phyloP scores from a whole-genome alignment of 1,140 invertebrate species.

The Rhopalosiphum maidis region DNA sequence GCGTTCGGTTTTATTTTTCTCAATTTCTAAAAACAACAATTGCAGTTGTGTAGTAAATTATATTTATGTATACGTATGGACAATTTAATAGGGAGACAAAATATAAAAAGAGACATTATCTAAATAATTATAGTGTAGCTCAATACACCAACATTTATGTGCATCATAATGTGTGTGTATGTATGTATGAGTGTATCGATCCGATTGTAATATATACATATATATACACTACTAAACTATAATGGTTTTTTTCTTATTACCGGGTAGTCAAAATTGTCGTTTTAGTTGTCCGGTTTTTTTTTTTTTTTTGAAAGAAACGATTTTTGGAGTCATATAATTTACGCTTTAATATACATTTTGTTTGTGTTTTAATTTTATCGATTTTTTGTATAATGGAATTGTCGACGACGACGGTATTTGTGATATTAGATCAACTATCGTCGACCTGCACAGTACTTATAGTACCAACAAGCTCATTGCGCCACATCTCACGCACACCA shows the following conservation, averaged over 20 bases:
- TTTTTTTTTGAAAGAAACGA: background rate
- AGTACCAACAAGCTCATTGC: background rate
- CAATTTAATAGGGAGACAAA: background rate
- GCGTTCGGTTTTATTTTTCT: background rate
- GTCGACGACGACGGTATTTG: background rate
- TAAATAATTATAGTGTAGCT: background rate
- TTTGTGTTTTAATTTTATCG: background rate
- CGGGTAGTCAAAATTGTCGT: background rate
- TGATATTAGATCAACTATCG: background rate
- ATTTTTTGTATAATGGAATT: background rate
- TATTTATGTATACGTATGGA: background rate
- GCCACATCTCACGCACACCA: fast-evolving
- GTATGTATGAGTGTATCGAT: background rate
- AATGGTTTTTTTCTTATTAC: background rate
- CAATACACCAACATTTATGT: background rate
- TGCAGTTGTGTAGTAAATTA: background rate
- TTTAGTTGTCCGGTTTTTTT: background rate
- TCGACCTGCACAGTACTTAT: background rate
- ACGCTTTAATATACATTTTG: background rate
- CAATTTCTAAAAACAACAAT: background rate
- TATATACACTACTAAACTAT: background rate
- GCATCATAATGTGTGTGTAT: too few species aligned
- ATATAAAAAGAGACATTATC: background rate
- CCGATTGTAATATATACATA: background rate
- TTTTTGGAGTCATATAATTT: background rate